phyloP scores from a whole-genome alignment of 2,888 invertebrate species.

The Archips crataeganus region DNA sequence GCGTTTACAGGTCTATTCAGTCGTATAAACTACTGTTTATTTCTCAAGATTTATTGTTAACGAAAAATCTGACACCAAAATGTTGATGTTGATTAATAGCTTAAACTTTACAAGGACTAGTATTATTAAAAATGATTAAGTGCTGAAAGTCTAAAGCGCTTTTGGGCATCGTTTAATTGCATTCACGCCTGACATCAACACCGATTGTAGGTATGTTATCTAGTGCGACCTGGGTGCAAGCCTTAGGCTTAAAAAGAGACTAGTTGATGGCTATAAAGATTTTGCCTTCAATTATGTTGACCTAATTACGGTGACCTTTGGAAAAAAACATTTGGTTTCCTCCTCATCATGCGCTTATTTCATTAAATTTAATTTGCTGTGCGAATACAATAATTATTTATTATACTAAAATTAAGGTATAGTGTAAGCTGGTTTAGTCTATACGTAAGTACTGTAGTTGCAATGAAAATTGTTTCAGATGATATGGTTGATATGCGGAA shows the following conservation, averaged over 20 bases:
- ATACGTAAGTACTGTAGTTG: neutral
- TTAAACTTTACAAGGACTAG: slow-evolving; percentile 17
- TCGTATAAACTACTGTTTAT: neutral
- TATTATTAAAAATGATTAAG: slow-evolving; percentile 24
- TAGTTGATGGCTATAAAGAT: slow-evolving; percentile 36
- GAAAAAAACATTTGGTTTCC: neutral
- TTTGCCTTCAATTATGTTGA: slow-evolving; percentile 10
- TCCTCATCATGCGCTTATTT: neutral
- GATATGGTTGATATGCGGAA: slow-evolving; percentile 85
- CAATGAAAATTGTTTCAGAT: slow-evolving; percentile 72
- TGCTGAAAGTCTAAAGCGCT: slow-evolving; percentile 28
- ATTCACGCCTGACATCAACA: slow-evolving; percentile 11
- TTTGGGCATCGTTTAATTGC: slow-evolving; percentile 29
- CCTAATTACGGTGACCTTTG: slow-evolving; percentile 27
- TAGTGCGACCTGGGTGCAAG: slow-evolving; percentile 14
- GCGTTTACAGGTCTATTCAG: slow-evolving; percentile 19
- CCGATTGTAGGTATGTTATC: neutral
- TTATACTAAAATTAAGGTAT: no score
- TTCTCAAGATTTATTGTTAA: slow-evolving; percentile 25
- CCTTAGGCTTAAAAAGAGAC: slow-evolving; percentile 20
- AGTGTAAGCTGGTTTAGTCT: neutral
- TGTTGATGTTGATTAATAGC: slow-evolving; percentile 35
- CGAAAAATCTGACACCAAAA: slow-evolving; percentile 23
- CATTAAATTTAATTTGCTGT: neutral
- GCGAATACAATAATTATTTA: neutral